Conservation (phyloP, 2,113 vertebrate genomes). For the Megaceryle torquata region DNA sequence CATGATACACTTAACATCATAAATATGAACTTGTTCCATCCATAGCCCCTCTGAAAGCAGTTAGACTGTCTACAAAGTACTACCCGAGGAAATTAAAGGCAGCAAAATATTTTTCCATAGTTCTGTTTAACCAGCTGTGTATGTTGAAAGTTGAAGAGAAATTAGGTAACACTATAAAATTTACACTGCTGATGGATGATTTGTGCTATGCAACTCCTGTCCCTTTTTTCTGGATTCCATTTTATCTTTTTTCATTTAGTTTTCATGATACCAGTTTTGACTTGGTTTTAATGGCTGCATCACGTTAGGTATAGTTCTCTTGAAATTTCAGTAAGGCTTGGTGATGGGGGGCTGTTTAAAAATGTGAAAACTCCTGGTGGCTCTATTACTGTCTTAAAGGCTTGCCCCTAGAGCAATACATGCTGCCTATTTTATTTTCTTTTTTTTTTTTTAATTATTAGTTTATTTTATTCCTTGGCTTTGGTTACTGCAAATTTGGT, state of each 20-base stretch:
- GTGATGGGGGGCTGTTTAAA: not conserved
- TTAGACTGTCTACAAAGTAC: not conserved
- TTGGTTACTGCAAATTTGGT: not conserved
- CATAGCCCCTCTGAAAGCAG: not conserved
- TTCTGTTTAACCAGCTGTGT: not conserved
- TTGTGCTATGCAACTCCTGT: not conserved
- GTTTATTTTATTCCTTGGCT: not conserved
- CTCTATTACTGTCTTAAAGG: not conserved
- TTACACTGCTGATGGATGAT: not conserved
- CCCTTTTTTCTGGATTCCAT: not conserved
- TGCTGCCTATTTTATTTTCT: not conserved
- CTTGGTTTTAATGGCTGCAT: not conserved
- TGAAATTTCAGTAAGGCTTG: not conserved
- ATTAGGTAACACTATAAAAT: not conserved
- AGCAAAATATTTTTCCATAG: not conserved
- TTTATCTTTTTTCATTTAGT: not conserved
- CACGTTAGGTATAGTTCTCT: not conserved
- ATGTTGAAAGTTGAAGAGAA: not conserved
- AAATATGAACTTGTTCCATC: not conserved
- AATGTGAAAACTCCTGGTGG: not conserved
- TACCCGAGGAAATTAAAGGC: not conserved
- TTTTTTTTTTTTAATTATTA: no score
- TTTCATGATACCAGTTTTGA: not conserved
- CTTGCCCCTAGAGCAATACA: not conserved
- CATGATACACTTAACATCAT: not conserved